A percentile compares a stretch with the other conserved stretches of the same genome.
Evolutionary conservation across 2,113 vertebrate species (phyloP).

Genomic region (Irena cyanogastra): DNA sequence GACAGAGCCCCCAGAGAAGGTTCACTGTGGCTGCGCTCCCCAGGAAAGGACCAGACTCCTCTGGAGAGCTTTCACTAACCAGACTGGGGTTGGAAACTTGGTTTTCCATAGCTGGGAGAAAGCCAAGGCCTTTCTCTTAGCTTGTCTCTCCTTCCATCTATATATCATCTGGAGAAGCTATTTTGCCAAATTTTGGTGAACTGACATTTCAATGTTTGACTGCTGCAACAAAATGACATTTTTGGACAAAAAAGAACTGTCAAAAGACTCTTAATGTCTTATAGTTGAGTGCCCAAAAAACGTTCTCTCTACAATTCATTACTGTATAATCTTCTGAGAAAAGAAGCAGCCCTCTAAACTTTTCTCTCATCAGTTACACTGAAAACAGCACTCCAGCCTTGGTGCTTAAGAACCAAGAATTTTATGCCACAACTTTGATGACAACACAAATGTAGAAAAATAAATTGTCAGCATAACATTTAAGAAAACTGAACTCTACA

Average conservation of each 20-base stretch:
- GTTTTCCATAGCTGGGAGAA: constrained; percentile 22
- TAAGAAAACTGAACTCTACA: background rate
- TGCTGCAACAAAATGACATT: background rate
- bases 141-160: background rate
- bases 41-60: background rate
- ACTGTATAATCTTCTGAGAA: background rate
- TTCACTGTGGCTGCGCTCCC: background rate
- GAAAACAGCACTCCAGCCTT: background rate
- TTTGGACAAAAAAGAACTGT: background rate
- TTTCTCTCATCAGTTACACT: background rate
- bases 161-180: constrained; percentile 8
- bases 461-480: background rate
- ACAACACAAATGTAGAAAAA: background rate
- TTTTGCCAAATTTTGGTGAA: constrained; percentile 42
- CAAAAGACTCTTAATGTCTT: background rate
- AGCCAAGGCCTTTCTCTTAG: constrained; percentile 15
- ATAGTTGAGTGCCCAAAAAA: background rate
- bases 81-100: background rate
- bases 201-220: constrained; percentile 13
- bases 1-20: background rate
- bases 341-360: background rate
- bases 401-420: background rate
- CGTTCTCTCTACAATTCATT: background rate
- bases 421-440: background rate
- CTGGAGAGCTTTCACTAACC: background rate